Conservation (phyloP, 2,888 invertebrate genomes). For the Atethmia centrago region DNA sequence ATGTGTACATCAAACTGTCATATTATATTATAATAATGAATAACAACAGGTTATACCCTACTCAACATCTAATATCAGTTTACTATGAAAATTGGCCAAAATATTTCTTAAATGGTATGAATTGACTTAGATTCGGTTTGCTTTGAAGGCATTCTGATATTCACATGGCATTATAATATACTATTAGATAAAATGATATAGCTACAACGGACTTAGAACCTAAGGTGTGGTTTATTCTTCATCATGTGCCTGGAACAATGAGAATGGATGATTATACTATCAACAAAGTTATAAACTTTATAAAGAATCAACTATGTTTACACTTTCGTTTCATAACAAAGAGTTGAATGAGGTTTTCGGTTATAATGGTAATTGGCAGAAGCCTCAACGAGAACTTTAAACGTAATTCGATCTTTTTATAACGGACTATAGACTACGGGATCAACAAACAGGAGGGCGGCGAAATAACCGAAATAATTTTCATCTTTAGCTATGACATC, state of each 20-base stretch:
- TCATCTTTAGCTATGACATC: background rate
- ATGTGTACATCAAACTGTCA: constrained; percentile 27
- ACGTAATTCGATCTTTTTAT: background rate
- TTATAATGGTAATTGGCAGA: background rate
- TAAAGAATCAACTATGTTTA: constrained; percentile 9
- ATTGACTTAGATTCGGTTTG: constrained; percentile 84
- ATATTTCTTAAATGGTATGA: constrained; percentile 83
- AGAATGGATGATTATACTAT: constrained; percentile 13
- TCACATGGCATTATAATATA: constrained; percentile 80
- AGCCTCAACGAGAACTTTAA: background rate
- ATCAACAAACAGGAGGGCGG: background rate
- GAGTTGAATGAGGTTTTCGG: background rate
- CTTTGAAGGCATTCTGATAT: constrained; percentile 81
- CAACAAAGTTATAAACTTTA: background rate
- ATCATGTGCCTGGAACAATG: constrained; percentile 94
- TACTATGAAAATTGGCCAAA: constrained; percentile 71
- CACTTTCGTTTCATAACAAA: constrained; percentile 18
- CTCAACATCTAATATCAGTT: constrained; percentile 27
- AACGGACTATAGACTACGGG: background rate
- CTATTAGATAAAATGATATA: constrained; percentile 80
- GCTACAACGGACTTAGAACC: constrained; percentile 91
- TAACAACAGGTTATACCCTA: constrained; percentile 38
- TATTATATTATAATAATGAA: constrained; percentile 24
- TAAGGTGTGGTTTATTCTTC: constrained; percentile 96
- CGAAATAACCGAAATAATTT: background rate